Evolutionary conservation across 1,140 invertebrate species (phyloP), one percentile per base, ranked within the genome.

Genomic region (Dolichoris vasculosae): DNA sequence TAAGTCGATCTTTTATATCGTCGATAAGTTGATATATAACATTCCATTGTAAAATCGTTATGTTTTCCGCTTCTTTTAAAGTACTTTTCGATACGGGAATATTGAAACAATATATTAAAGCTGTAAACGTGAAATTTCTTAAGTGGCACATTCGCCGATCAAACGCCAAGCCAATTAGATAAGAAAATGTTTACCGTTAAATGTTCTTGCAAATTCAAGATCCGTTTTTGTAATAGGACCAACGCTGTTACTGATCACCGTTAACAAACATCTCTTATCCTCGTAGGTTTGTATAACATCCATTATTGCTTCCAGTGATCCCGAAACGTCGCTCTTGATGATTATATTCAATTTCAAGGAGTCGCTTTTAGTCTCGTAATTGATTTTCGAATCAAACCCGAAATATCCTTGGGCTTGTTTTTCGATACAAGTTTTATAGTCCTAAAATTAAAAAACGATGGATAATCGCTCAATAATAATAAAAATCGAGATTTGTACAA

Each of bases 11-110:
- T 90, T 97, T 97, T 0, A 99, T 89, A 92, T 98, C 96, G 90
- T 99, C 98, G 17, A 99, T 95, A 64, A 99, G 93, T 88, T 96
- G 96, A 92, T 99, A 99, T 87, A 99, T 99, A 17, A 99, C 95
- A 92, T 98, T 98, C 91, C 96, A 95, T 59, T 94, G 88, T 88
- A 95, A 95, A 71, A 99, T 93, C 2, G 89, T 71, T 26, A 98
- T 94, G 23, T 94, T 92, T 32, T 93, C 94, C 13, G 92, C 95
- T 11, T 94, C 82, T 0, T 94, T 88, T 86, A 91, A 87, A 0
- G 96, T 88, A 59, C 93, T 91, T 6, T 93, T 90, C 0, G 95
- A 93, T 78, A 94, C 92, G 11, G 94, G 93, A 38, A 97, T 95
- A 91, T 98, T 98, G 91, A 99, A 99, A 38, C 95, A 95, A 94